A percentile compares a stretch with the other conserved stretches of the same genome.
phyloP scores from a whole-genome alignment of 2,113 vertebrate species.

The Arenaria interpres region DNA sequence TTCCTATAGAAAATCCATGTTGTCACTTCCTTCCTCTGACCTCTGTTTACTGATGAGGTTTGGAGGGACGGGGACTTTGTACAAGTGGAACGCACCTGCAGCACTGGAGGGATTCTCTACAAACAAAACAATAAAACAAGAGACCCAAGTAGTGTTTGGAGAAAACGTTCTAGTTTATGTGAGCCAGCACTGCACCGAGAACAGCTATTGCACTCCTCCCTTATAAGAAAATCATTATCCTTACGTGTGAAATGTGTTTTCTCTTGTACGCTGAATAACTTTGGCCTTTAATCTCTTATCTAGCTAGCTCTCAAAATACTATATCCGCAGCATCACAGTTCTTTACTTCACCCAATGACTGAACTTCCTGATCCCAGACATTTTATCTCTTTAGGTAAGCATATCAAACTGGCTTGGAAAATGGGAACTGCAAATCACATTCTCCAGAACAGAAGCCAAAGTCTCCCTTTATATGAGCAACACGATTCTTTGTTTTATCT shows the following conservation, averaged over 20 bases:
- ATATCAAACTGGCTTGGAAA: neutral
- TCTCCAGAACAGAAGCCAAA: neutral
- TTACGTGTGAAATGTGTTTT: neutral
- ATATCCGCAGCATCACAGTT: neutral
- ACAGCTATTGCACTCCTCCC: neutral
- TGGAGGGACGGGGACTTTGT: neutral
- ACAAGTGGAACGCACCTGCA: neutral
- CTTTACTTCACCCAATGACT: neutral
- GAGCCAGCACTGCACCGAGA: neutral
- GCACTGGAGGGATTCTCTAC: neutral
- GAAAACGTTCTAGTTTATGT: neutral
- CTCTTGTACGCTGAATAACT: neutral
- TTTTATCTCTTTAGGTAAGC: neutral
- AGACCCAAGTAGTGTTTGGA: neutral
- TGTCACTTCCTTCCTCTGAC: neutral
- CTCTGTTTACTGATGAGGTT: neutral
- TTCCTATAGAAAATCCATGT: neutral
- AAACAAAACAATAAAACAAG: neutral
- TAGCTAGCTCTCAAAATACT: neutral
- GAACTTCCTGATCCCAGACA: neutral
- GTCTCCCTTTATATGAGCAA: neutral
- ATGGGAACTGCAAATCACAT: neutral
- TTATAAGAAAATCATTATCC: neutral
- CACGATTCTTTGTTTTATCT: neutral
- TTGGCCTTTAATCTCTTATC: neutral